Conservation (phyloP, 2,113 vertebrate species). For the Naja naja region DNA sequence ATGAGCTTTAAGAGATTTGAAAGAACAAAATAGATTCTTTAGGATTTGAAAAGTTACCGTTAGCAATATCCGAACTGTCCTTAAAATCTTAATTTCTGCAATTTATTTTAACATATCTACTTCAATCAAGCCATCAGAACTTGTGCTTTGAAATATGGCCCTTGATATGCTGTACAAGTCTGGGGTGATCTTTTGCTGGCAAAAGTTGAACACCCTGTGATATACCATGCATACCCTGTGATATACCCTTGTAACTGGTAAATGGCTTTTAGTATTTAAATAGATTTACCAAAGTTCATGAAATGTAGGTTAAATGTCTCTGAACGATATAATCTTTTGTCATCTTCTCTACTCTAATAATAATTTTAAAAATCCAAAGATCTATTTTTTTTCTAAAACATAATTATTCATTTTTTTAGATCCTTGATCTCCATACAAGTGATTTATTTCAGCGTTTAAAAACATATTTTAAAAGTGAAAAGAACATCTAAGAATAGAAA, state of each 20-base stretch:
- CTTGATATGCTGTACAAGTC: background rate
- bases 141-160: background rate
- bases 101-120: background rate
- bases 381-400: slow-evolving; percentile 49
- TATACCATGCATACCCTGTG: background rate
- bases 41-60: background rate
- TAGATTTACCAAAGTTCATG: slow-evolving; percentile 15
- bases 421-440: slow-evolving; percentile 46
- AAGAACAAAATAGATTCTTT: background rate
- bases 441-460: slow-evolving; percentile 57
- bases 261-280: slow-evolving; percentile 58
- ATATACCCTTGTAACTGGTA: slow-evolving; percentile 27
- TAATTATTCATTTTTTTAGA: slow-evolving; percentile 55
- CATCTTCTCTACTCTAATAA: slow-evolving; percentile 50
- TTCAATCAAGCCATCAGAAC: background rate
- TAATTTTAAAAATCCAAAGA: slow-evolving; percentile 43
- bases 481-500: slow-evolving; percentile 53
- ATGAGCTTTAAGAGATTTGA: background rate
- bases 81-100: background rate
- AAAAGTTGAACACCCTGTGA: background rate
- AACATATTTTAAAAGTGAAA: slow-evolving; percentile 54
- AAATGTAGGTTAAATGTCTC: slow-evolving; percentile 56
- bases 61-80: background rate
- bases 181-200: background rate
- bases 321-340: slow-evolving; percentile 60